A percentile compares a stretch with the other conserved stretches of the same genome.
These are phyloP conservation scores for Neolamprologus hecqui DNA, from an alignment of 2,113 vertebrate genomes.

Conservation along the genomic window DNA sequence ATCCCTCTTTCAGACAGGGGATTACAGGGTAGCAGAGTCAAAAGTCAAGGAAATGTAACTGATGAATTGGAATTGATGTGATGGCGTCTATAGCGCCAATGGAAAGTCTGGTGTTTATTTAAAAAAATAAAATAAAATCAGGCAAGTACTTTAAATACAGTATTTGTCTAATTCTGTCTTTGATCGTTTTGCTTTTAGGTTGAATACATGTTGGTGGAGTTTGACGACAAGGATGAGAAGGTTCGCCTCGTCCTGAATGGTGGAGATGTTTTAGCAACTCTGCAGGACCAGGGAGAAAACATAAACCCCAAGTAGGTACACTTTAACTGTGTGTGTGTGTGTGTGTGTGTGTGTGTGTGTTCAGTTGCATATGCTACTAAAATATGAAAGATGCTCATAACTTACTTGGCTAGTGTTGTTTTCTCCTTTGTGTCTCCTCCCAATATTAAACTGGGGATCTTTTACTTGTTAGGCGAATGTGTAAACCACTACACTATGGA, in stretches of 20 bases:
- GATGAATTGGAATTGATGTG: slow-evolving; percentile 57
- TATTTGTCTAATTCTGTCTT: neutral
- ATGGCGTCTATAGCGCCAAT: slow-evolving; percentile 1
- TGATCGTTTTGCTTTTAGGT: slow-evolving; percentile 70
- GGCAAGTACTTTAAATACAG: neutral
- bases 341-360: neutral
- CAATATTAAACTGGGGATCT: neutral
- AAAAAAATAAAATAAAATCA: neutral
- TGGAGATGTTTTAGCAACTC: slow-evolving; percentile 81
- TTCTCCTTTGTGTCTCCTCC: neutral
- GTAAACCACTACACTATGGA: neutral
- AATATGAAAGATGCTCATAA: neutral
- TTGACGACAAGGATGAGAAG: slow-evolving; percentile 86
- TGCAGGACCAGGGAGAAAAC: slow-evolving; percentile 91
- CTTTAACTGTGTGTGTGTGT: neutral
- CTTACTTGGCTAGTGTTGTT: neutral
- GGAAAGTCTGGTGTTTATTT: neutral
- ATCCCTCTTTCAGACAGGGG: slow-evolving; percentile 56
- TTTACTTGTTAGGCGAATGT: neutral
- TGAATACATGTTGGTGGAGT: slow-evolving; percentile 92
- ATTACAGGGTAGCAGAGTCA: slow-evolving; percentile 39
- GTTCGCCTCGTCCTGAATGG: slow-evolving; percentile 79
- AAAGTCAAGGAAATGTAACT: slow-evolving; percentile 55
- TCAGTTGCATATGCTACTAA: neutral
- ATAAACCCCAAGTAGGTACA: slow-evolving; percentile 90